Evolutionary conservation across 2,797 vertebrate species (phyloP), one percentile per base, ranked within the genome.

Genomic region (Chelonia mydas): DNA sequence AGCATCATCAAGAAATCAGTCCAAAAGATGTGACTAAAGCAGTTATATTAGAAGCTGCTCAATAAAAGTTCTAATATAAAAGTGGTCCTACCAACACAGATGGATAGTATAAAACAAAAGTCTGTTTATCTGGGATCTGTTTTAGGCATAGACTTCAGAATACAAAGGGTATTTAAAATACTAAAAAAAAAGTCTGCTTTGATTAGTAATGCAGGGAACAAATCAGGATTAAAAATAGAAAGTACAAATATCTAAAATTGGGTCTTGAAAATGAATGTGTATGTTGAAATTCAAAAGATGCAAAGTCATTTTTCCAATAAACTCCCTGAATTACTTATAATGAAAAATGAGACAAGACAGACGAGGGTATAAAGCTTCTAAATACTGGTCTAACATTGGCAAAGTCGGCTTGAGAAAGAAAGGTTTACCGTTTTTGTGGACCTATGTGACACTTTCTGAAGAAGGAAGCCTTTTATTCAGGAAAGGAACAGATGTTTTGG

Each of bases 401-500:
- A 96, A 97, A 97, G 93, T 88, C 2, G 0, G 80, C 93, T 89
- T 89, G 76, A 96, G 90, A 95, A 97, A 91, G 47, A 47, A 90
- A 94, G 84, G 90, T 96, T 97, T 97, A 88, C 96, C 93, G 93
- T 85, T 97, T 93, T 45, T 97, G 84, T 94, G 89, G 96, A 96
- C 95, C 93, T 86, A 0, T 89, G 81, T 97, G 96, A 97, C 96
- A 96, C 89, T 96, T 97, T 94, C 90, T 96, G 92, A 91, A 97
- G 95, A 97, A 97, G 82, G 92, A 97, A 96, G 96, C 83, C 94
- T 97, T 97, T 97, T 97, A 96, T 97, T 97, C 97, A 97, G 93
- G 95, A 94, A 96, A 95, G 88, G 96, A 98, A 97, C 98, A 98
- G 98, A 98, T 98, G 98, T 98, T 98, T 97, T 97, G 96, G 96